These are phyloP conservation scores for Macrobrachium rosenbergii DNA, from an alignment of 1,140 invertebrate genomes.

Conservation along the genomic window DNA sequence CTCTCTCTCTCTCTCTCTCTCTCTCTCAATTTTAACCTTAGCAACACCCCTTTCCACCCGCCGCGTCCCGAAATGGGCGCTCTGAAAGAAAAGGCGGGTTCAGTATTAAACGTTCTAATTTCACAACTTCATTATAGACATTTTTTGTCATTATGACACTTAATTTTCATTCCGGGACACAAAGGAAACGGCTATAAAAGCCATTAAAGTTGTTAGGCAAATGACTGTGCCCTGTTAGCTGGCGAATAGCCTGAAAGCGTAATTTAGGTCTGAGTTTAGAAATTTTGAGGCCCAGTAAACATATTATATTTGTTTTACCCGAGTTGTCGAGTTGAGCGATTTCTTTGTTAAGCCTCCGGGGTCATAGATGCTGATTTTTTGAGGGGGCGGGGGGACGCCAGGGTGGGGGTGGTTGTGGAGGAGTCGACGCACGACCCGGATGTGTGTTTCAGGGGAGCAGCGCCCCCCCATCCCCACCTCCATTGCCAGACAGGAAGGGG, in stretches of 20 bases:
- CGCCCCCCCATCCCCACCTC: background rate
- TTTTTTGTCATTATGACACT: slow-evolving; percentile 66
- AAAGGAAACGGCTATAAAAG: slow-evolving; percentile 56
- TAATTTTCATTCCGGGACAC: slow-evolving; percentile 63
- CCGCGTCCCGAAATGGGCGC: background rate
- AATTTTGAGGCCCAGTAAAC: slow-evolving; percentile 43
- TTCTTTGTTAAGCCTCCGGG: slow-evolving; percentile 31
- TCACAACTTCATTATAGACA: slow-evolving; percentile 64
- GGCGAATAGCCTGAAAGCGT: slow-evolving; percentile 7
- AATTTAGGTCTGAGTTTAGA: slow-evolving; percentile 34
- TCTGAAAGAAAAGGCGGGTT: slow-evolving; percentile 52
- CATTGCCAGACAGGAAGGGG: background rate
- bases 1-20: no score
- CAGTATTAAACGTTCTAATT: slow-evolving; percentile 64
- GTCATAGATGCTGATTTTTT: slow-evolving; percentile 7
- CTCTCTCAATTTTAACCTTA: no score
- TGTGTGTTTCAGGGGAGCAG: no score
- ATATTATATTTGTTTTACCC: slow-evolving; percentile 46
- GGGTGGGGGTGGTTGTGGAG: background rate
- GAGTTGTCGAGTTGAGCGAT: slow-evolving; percentile 28
- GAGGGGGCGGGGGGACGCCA: background rate
- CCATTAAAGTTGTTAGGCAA: slow-evolving; percentile 64
- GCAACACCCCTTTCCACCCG: slow-evolving; percentile 3
- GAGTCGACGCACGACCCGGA: no score
- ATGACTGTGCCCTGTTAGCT: slow-evolving; percentile 42